These are phyloP conservation scores for Pammene aurita DNA, from an alignment of 2,888 invertebrate genomes.

Conservation along the genomic window DNA sequence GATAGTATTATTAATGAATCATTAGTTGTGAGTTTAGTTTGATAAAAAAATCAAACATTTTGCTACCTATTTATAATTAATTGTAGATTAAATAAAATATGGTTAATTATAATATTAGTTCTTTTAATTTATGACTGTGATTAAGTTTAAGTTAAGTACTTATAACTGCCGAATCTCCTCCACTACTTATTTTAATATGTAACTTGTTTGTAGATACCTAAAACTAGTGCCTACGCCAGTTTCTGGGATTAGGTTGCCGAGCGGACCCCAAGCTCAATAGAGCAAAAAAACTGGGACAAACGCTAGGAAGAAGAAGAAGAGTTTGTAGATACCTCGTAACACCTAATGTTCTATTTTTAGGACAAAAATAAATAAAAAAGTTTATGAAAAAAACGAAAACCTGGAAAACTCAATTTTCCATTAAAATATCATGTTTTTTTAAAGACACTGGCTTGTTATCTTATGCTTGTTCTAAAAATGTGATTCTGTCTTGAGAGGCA, in stretches of 20 bases:
- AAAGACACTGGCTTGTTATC: no score
- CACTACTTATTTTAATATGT: background rate
- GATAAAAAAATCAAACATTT: conserved; percentile 22
- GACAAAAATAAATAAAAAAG: background rate
- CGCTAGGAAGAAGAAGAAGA: no score
- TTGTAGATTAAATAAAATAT: background rate
- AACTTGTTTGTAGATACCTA: background rate
- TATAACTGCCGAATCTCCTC: background rate
- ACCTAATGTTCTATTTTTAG: no score
- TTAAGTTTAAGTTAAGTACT: conserved; percentile 15
- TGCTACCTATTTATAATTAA: background rate
- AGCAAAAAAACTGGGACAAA: no score
- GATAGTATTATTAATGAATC: background rate
- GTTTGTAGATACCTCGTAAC: background rate
- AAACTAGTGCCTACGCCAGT: no score
- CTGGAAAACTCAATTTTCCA: no score
- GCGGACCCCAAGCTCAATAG: no score
- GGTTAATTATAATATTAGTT: background rate
- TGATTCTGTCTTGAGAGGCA: no score
- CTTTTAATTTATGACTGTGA: conserved; percentile 36
- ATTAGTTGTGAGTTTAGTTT: conserved; percentile 6
- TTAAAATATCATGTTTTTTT: no score
- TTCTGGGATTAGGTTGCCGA: no score
- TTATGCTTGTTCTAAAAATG: no score
- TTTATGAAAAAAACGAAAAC: background rate